Evolutionary conservation across 2,888 invertebrate genomes (phyloP).

Genomic region (Tricholauxania praeusta): DNA sequence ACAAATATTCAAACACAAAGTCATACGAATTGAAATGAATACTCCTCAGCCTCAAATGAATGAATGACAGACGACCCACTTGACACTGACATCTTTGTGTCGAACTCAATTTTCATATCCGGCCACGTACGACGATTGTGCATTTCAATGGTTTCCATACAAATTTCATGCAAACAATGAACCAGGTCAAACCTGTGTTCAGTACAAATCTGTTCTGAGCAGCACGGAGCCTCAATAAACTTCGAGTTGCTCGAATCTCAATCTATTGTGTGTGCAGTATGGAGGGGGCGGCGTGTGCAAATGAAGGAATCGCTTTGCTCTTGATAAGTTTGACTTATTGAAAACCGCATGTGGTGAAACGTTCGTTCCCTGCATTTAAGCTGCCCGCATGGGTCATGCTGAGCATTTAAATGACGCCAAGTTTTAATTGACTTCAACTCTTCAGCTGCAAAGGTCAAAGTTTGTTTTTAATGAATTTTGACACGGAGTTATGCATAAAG

Average conservation of each 20-base stretch:
- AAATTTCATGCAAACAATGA: neutral
- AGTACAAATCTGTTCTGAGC: no score
- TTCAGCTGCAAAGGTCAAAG: no score
- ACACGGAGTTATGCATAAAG: neutral
- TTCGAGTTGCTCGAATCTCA: neutral
- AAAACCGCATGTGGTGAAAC: neutral
- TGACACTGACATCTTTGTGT: neutral
- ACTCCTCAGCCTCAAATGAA: no score
- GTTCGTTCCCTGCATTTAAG: no score
- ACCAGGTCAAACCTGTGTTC: no score
- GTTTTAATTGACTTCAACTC: no score
- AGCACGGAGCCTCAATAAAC: no score
- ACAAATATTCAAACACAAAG: no score
- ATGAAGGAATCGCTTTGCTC: constrained; percentile 1
- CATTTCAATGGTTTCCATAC: constrained; percentile 1
- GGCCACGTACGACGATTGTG: neutral
- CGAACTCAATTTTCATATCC: neutral
- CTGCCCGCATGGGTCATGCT: no score
- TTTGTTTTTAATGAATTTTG: neutral
- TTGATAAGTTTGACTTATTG: constrained; percentile 20
- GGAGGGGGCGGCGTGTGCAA: neutral
- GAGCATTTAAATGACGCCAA: no score
- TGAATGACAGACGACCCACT: constrained; percentile 9
- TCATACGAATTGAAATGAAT: no score
- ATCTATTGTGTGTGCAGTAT: neutral